Conservation (phyloP, 2,113 vertebrate genomes). For the Sebastes schlegelii region DNA sequence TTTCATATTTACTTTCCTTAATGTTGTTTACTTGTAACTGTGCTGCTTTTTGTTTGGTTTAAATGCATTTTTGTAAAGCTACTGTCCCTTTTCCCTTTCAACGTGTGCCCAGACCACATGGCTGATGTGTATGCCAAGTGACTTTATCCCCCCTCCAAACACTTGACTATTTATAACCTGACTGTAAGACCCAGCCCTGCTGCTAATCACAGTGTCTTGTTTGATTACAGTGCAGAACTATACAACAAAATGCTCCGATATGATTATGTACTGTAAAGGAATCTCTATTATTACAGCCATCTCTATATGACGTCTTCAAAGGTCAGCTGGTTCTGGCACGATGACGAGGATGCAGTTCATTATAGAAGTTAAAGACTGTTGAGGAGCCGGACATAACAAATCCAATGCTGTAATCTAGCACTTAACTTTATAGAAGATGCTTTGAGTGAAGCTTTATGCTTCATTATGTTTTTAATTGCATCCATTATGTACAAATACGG, state of each 20-base stretch:
- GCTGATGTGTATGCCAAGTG: not conserved
- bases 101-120: not conserved
- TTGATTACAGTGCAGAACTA: constrained; percentile 34
- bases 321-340: constrained; percentile 5
- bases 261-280: constrained; percentile 5
- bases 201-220: constrained; percentile 37
- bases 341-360: constrained; percentile 22
- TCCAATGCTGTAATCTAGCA: constrained; percentile 8
- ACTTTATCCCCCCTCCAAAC: constrained; percentile 13
- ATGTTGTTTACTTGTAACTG: not conserved
- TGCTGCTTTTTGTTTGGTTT: not conserved
- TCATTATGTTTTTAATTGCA: constrained; percentile 25
- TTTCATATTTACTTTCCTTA: constrained; percentile 10
- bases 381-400: constrained; percentile 12
- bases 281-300: constrained; percentile 19
- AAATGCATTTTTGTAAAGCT: not conserved
- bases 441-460: constrained; percentile 16
- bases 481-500: constrained; percentile 8
- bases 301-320: constrained; percentile 36
- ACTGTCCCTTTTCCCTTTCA: constrained; percentile 1
- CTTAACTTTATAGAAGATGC: constrained; percentile 2
- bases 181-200: constrained; percentile 23
- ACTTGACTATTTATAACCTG: constrained; percentile 22
- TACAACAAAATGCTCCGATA: constrained; percentile 18
- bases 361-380: constrained; percentile 21